Evolutionary conservation across 37 sponge, comb jelly and placozoan genomes (phyloP).

Genomic region (Beroe forskalii): DNA sequence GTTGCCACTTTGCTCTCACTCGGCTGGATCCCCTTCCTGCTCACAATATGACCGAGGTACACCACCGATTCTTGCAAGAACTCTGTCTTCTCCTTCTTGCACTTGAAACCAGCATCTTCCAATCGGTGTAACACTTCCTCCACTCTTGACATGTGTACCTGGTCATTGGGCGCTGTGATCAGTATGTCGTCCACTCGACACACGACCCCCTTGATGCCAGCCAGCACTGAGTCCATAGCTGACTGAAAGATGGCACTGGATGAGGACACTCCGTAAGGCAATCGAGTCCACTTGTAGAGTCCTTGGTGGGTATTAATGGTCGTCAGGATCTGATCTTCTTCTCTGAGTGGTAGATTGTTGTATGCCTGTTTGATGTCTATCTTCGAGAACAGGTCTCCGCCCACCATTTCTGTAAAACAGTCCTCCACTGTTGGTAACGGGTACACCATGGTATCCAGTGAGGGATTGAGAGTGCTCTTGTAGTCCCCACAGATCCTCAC

Average conservation of each 20-base stretch:
- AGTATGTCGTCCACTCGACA: slow-evolving; percentile 74
- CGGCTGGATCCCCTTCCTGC: slow-evolving; percentile 5
- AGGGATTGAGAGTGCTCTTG: slow-evolving; percentile 65
- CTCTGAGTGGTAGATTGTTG: slow-evolving; percentile 65
- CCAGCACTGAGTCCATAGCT: slow-evolving; percentile 71
- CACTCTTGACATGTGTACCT: slow-evolving; percentile 25
- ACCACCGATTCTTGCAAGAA: slow-evolving; percentile 45
- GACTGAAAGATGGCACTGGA: slow-evolving; percentile 73
- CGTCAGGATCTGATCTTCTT: slow-evolving; percentile 43
- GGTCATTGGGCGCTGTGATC: slow-evolving; percentile 21
- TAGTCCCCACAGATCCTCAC: slow-evolving; percentile 73
- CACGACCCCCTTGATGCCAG: slow-evolving; percentile 63
- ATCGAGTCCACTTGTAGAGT: slow-evolving; percentile 68
- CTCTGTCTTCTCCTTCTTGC: slow-evolving; percentile 67
- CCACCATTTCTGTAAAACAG: slow-evolving; percentile 37
- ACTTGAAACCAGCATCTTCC: slow-evolving; percentile 64
- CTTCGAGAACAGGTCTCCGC: slow-evolving; percentile 66
- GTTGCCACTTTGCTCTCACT: background rate
- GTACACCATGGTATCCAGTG: slow-evolving; percentile 7
- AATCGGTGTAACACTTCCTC: slow-evolving; percentile 38
- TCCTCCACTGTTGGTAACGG: slow-evolving; percentile 65
- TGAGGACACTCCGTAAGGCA: slow-evolving; percentile 74
- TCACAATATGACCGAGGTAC: slow-evolving; percentile 11
- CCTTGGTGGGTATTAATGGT: slow-evolving; percentile 75
- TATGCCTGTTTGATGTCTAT: slow-evolving; percentile 69